Conservation (phyloP, 1,140 invertebrate species). For the Drosophila simulans region DNA sequence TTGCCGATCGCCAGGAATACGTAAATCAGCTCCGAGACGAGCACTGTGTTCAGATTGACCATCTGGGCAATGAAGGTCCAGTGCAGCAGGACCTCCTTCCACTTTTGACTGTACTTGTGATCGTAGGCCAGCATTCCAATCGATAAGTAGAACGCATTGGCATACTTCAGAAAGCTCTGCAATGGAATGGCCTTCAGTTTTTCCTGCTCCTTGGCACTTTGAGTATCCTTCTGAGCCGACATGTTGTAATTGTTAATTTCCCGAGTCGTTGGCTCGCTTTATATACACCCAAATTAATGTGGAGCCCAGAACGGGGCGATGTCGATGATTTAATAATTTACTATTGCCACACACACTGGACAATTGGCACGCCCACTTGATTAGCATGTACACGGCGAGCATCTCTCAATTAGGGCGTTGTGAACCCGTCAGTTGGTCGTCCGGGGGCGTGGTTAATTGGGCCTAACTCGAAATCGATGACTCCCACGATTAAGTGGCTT, state of each 20-base stretch:
- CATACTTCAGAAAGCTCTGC: slow-evolving; percentile 45
- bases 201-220: background rate
- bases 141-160: slow-evolving; percentile 60
- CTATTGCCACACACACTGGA: slow-evolving; percentile 51
- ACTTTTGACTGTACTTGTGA: slow-evolving; percentile 1
- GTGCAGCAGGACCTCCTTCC: slow-evolving; percentile 22
- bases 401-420: slow-evolving; percentile 73
- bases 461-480: slow-evolving; percentile 71
- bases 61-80: slow-evolving; percentile 46
- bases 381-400: slow-evolving; percentile 45
- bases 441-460: slow-evolving; percentile 63
- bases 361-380: slow-evolving; percentile 59
- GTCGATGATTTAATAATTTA: slow-evolving; percentile 64
- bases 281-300: slow-evolving; percentile 4
- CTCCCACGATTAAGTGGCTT: slow-evolving; percentile 42
- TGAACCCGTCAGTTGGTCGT: slow-evolving; percentile 63
- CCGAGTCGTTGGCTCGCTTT: background rate
- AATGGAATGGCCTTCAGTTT: slow-evolving; percentile 5
- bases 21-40: slow-evolving; percentile 62
- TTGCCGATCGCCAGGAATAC: slow-evolving; percentile 59
- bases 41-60: slow-evolving; percentile 59
- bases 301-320: background rate
- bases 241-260: slow-evolving; percentile 14
- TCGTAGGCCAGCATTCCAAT: slow-evolving; percentile 72
- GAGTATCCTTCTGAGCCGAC: background rate